Evolutionary conservation across 53 echinoderm and acorn worm species (phyloP).

Genomic region (Glandiceps talaboti): DNA sequence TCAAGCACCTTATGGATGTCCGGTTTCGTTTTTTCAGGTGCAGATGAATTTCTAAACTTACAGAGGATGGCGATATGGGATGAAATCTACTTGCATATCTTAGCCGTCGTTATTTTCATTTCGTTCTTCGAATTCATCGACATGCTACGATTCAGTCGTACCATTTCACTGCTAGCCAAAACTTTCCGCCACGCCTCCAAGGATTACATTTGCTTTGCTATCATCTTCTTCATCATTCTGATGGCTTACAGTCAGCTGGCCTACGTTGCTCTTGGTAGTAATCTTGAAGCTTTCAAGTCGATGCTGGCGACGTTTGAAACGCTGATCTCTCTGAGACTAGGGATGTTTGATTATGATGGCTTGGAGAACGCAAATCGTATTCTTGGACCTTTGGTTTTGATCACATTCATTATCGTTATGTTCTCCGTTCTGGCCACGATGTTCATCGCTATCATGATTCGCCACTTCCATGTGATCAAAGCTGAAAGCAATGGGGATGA

Average conservation of each 20-base stretch:
- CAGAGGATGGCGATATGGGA: slow-evolving; percentile 70
- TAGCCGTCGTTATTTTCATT: slow-evolving; percentile 34
- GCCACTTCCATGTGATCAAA: slow-evolving; percentile 34
- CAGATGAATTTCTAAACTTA: slow-evolving; percentile 54
- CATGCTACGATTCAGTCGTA: slow-evolving; percentile 45
- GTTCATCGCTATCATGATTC: slow-evolving; percentile 55
- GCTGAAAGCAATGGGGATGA: slow-evolving; percentile 4
- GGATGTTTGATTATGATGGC: slow-evolving; percentile 49
- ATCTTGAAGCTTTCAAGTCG: slow-evolving; percentile 21
- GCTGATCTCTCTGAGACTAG: slow-evolving; percentile 48
- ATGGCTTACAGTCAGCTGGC: slow-evolving; percentile 40
- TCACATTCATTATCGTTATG: slow-evolving; percentile 40
- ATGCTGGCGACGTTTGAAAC: slow-evolving; percentile 39
- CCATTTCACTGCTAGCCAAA: slow-evolving; percentile 36
- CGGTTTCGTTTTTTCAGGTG: no score
- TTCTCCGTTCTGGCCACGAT: slow-evolving; percentile 54
- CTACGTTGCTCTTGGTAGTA: slow-evolving; percentile 32
- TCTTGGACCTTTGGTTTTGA: slow-evolving; percentile 41
- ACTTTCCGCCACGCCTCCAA: slow-evolving; percentile 31
- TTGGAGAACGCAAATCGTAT: slow-evolving; percentile 26
- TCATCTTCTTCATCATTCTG: slow-evolving; percentile 44
- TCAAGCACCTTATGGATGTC: no score
- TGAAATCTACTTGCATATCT: slow-evolving; percentile 42
- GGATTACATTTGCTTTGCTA: slow-evolving; percentile 40
- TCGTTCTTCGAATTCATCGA: slow-evolving; percentile 52